Base-by-base conservation (phyloP, 2,797 vertebrate species). In the Micrastur ruficollis region DNA sequence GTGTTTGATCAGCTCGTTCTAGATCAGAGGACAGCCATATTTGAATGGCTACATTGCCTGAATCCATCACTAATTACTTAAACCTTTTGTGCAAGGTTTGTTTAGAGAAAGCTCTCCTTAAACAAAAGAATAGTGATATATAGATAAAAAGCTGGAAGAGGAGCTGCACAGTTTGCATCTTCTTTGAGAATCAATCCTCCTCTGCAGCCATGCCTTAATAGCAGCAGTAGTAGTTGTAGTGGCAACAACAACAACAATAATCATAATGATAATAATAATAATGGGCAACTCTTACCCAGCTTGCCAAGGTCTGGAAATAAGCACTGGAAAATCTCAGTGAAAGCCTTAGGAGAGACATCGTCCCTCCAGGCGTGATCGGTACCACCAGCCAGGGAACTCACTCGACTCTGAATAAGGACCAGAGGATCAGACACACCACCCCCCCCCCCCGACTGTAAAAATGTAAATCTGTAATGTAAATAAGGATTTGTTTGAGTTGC, bases 401-500 rank as follows among this genome's bases (percentile, higher is more conserved):
- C 22, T 7, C 34, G n/a, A 47, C 66, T 47, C 36, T n/a, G 62
- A 80, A 25, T 72, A 58, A 87, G 47, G 56, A 91, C 50, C 25
- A 25, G 26, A 74, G 42, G 40, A 65, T 76, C 73, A 62, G 62
- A 31, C n/a, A n/a, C n/a, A n/a, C n/a, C n/a, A n/a, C n/a, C n/a
- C n/a, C n/a, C n/a, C 36, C n/a, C 61, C 74, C 66, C 20, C 1
- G 10, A 72, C 46, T 36, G 36, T 89, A 49, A 90, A 95, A 93
- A 83, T 73, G 79, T 76, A 94, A 91, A 91, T 96, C 95, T 95
- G 83, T 73, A 95, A 62, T 38, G 82, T 90, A 97, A 96, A 96
- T 80, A 94, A 81, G 89, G 90, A 58, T 87, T 84, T 96, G 87
- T 95, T 96, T 90, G 94, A 92, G 56, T 81, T 73, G 82, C 67